A percentile compares a stretch with the other conserved stretches of the same genome.
phyloP scores from a whole-genome alignment of 1,140 invertebrate species.

The Papilio aristodemus region DNA sequence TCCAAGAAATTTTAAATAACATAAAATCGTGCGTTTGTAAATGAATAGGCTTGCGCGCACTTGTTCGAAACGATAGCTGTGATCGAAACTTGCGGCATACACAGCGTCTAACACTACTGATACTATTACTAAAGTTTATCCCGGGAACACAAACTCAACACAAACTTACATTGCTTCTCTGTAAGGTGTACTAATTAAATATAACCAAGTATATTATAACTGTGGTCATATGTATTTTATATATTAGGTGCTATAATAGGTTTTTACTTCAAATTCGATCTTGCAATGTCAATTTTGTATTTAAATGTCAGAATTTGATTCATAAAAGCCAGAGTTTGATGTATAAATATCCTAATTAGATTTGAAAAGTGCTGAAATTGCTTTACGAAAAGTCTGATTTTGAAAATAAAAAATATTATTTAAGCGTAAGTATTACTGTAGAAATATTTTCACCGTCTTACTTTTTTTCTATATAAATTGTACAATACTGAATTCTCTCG shows the following conservation, averaged over 20 bases:
- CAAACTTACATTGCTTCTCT: constrained; percentile 35
- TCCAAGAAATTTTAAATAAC: constrained; percentile 28
- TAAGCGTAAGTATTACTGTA: background rate
- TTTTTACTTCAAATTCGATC: no score
- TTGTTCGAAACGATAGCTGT: constrained; percentile 47
- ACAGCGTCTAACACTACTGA: constrained; percentile 48
- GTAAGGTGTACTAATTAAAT: background rate
- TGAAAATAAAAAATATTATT: background rate
- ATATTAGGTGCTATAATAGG: no score
- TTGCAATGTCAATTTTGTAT: no score
- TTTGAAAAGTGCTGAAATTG: no score
- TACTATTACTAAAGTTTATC: constrained; percentile 57
- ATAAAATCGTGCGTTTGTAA: constrained; percentile 39
- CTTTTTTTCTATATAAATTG: background rate
- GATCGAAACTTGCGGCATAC: constrained; percentile 58
- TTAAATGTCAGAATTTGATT: no score
- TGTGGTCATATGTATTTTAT: background rate
- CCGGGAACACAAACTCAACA: constrained; percentile 33
- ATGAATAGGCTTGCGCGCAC: constrained; percentile 32
- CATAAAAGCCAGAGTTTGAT: no score
- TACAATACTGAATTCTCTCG: background rate
- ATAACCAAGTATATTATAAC: background rate
- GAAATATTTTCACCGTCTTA: background rate
- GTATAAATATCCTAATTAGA: no score
- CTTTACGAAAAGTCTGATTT: no score